Evolutionary conservation across 2,888 invertebrate species (phyloP).

Genomic region (Hydraecia micacea): DNA sequence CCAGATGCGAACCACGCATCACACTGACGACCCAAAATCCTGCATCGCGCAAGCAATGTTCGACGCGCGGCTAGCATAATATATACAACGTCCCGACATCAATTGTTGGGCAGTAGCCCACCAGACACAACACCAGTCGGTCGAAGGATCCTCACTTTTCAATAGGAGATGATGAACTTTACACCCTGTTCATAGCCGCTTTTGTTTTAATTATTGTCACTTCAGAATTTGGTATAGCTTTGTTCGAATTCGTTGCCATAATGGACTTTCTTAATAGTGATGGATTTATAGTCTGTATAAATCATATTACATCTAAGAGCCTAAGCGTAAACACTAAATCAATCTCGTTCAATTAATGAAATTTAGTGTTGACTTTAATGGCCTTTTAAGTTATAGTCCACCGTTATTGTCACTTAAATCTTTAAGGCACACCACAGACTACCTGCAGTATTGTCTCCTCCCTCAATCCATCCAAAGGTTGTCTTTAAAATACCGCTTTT

Average conservation of each 20-base stretch:
- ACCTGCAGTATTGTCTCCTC: no score
- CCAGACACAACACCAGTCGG: background rate
- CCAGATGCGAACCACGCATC: no score
- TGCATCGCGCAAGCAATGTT: background rate
- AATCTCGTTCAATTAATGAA: background rate
- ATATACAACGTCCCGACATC: background rate
- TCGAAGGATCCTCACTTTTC: background rate
- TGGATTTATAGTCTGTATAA: background rate
- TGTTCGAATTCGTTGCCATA: background rate
- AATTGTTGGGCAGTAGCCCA: background rate
- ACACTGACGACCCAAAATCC: background rate
- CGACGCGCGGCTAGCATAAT: background rate
- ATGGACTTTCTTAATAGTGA: background rate
- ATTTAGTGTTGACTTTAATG: slow-evolving; percentile 1
- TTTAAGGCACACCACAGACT: background rate
- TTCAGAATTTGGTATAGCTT: background rate
- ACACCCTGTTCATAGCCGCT: background rate
- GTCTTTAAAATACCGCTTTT: background rate
- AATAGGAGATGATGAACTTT: background rate
- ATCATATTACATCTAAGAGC: no score
- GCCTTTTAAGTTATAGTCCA: background rate
- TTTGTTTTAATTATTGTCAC: background rate
- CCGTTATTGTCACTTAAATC: background rate
- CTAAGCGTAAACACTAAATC: background rate
- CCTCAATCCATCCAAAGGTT: background rate